A percentile compares a stretch with the other conserved stretches of the same genome.
These are phyloP conservation scores for Alectura lathami DNA, from an alignment of 2,113 vertebrate genomes.

Conservation along the genomic window DNA sequence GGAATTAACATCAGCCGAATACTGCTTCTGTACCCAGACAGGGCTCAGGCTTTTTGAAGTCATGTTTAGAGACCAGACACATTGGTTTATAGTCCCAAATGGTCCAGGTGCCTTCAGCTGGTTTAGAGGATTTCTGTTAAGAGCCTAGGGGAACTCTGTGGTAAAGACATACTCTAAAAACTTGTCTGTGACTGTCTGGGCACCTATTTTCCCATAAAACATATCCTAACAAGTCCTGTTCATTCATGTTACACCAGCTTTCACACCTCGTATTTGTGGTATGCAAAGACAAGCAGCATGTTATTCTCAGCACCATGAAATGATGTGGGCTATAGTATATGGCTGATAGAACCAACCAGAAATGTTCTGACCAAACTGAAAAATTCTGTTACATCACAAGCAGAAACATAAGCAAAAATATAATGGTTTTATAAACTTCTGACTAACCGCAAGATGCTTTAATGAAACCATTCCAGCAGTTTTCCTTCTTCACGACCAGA, in stretches of 20 bases:
- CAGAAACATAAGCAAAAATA: slow-evolving; percentile 36
- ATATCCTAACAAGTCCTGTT: slow-evolving; percentile 33
- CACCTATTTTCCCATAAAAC: slow-evolving; percentile 38
- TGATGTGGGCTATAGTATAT: background rate
- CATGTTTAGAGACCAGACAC: background rate
- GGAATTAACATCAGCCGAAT: slow-evolving; percentile 11
- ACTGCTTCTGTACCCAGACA: background rate
- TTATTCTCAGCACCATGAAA: slow-evolving; percentile 34
- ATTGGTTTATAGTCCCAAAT: slow-evolving; percentile 33
- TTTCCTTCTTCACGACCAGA: slow-evolving; percentile 26
- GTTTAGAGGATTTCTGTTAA: slow-evolving; percentile 26
- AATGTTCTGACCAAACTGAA: slow-evolving; percentile 12
- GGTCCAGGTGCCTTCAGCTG: slow-evolving; percentile 33
- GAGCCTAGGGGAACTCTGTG: slow-evolving; percentile 29
- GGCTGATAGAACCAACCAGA: slow-evolving; percentile 3
- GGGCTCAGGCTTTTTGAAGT: slow-evolving; percentile 26
- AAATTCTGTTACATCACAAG: slow-evolving; percentile 46
- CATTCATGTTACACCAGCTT: slow-evolving; percentile 51
- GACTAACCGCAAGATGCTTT: slow-evolving; percentile 29
- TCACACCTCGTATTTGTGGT: slow-evolving; percentile 64
- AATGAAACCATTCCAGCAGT: slow-evolving; percentile 3
- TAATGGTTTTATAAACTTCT: slow-evolving; percentile 39
- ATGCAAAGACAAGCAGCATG: slow-evolving; percentile 41
- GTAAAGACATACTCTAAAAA: slow-evolving; percentile 45
- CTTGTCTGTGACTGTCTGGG: slow-evolving; percentile 38